Conservation (phyloP, 2,113 vertebrate species). For the Limnothrissa miodon region DNA sequence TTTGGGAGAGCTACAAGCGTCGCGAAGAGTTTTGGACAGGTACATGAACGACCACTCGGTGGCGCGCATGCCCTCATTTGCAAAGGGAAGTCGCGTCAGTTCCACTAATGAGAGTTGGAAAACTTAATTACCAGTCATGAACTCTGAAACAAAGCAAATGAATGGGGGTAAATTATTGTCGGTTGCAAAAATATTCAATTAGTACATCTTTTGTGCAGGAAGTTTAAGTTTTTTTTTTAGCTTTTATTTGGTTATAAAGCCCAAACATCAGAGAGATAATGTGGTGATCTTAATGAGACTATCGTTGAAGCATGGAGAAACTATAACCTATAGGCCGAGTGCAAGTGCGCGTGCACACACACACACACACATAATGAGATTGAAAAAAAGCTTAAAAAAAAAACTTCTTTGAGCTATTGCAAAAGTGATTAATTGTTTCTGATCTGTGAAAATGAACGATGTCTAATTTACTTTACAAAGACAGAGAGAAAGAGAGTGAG, state of each 20-base stretch:
- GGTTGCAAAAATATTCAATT: background rate
- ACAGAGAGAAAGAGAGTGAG: slow-evolving; percentile 62
- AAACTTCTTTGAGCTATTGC: slow-evolving; percentile 27
- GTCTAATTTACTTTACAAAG: slow-evolving; percentile 87
- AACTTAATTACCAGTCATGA: slow-evolving; percentile 11
- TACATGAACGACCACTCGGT: slow-evolving; percentile 40
- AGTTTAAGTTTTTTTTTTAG: background rate
- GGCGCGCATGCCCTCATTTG: slow-evolving; percentile 42
- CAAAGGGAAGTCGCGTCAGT: background rate
- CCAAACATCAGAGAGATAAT: background rate
- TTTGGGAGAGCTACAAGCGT: background rate
- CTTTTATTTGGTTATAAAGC: background rate
- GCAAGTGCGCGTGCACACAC: background rate
- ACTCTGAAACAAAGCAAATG: background rate
- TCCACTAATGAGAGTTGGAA: background rate
- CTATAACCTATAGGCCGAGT: background rate
- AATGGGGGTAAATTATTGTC: background rate
- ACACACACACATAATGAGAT: slow-evolving; percentile 5
- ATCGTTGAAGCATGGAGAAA: background rate
- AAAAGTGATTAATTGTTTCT: slow-evolving; percentile 66
- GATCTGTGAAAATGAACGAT: slow-evolving; percentile 77
- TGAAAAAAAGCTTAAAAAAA: too few species aligned
- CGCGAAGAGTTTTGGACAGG: background rate
- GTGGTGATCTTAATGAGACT: background rate
- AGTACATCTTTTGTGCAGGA: background rate